These are phyloP conservation scores for Rhodinocichla rosea DNA, from an alignment of 2,113 vertebrate genomes.

Conservation along the genomic window DNA sequence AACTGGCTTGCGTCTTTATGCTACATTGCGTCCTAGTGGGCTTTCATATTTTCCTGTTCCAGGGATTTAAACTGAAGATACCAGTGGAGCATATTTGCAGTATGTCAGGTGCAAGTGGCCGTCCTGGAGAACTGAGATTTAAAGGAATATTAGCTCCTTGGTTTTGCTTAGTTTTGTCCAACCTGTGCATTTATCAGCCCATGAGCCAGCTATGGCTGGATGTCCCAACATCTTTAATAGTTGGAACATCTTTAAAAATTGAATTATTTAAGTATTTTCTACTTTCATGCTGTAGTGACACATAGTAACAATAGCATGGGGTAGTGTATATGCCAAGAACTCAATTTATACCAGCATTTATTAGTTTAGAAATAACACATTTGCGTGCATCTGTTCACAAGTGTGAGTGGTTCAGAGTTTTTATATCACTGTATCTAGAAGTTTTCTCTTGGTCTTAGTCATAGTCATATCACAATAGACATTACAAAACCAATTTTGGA, in stretches of 20 bases:
- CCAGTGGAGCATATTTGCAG: background rate
- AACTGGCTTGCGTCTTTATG: background rate
- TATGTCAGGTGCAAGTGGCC: background rate
- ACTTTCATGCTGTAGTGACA: background rate
- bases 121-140: background rate
- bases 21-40: background rate
- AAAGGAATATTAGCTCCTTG: background rate
- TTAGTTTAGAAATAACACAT: background rate
- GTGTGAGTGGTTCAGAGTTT: background rate
- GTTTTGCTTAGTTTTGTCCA: background rate
- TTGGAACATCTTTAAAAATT: background rate
- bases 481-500: background rate
- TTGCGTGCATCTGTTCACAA: background rate
- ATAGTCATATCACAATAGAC: background rate
- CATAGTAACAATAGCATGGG: background rate
- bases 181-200: background rate
- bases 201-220: background rate
- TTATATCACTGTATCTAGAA: background rate
- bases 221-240: background rate
- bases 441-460: background rate
- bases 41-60: background rate
- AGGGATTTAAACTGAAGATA: background rate
- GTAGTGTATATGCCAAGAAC: background rate
- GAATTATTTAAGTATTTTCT: background rate
- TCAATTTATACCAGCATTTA: background rate